Conservation (phyloP, 2,888 invertebrate genomes). For the Agrilus cyanescens region DNA sequence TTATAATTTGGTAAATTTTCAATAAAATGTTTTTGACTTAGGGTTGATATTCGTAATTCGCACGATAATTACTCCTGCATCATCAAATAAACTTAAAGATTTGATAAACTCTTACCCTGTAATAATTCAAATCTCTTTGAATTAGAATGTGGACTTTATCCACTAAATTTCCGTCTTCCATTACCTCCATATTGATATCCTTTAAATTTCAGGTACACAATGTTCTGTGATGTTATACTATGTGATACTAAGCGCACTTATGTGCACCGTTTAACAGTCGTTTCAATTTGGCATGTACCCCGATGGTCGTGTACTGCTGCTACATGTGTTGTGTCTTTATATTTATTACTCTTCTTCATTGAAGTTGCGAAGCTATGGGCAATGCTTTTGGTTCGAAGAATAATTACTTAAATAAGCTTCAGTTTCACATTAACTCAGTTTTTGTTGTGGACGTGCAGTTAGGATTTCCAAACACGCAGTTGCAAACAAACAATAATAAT, state of each 20-base stretch:
- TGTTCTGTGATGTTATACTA: neutral
- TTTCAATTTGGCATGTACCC: no score
- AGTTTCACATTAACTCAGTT: neutral
- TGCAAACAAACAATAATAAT: conserved; percentile 27
- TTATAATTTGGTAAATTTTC: no score
- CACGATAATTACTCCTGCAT: no score
- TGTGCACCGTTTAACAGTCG: neutral
- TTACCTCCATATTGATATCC: conserved; percentile 57
- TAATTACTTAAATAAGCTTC: no score
- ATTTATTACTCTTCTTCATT: no score
- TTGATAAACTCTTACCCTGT: conserved; percentile 50
- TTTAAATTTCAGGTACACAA: neutral
- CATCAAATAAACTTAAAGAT: neutral
- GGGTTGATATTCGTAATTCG: no score
- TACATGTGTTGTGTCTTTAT: no score
- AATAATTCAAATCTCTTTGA: conserved; percentile 73
- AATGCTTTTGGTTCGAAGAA: no score
- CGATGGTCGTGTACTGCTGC: no score
- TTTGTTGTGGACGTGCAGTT: neutral
- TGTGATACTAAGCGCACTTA: conserved; percentile 1
- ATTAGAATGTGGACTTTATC: conserved; percentile 72
- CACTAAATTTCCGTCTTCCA: conserved; percentile 84
- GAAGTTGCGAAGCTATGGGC: no score
- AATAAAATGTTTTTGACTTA: no score
- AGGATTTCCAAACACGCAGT: conserved; percentile 19